Evolutionary conservation across 53 echinoderm and acorn worm species (phyloP), one percentile per base, ranked within the genome.

Genomic region (Paracentrotus lividus): DNA sequence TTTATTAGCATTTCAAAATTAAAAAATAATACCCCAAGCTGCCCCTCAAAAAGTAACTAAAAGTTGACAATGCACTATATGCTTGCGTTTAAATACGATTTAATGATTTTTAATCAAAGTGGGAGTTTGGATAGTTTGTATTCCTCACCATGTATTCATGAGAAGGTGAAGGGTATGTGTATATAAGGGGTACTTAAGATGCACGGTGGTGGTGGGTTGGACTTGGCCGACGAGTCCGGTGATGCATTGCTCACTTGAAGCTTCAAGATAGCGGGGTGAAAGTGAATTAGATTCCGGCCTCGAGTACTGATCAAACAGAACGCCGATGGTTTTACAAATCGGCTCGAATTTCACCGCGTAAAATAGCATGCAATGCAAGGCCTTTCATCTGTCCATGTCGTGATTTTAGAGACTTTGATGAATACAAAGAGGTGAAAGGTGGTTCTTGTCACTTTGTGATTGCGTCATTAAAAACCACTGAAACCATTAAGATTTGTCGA

Each of bases 211-310:
- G 45, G 27, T 47, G 81, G 81, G 56, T 32, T 14, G 54, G 23
- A 13, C 57, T 27, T 24, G 56, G 56, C 18, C 33, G 86, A 34
- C 34, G 27, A 34, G 36, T 10, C 54, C 18, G 54, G 34, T 86
- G 86, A 86, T 86, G 86, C 86, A 86, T 56, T 86, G 86, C 86
- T 1, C 55, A 54, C 86, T 86, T 86, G 55, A 86, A 55, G 55
- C 86, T 86, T 56, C 86, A 86, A 86, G 53, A 86, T 47, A 36
- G 24, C 56, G 55, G 61, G 56, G 53, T 36, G 54, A 86, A 56
- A 86, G 86, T 86, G 86, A 86, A 86, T 86, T 86, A 86, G 86
- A 56, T 56, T 86, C 86, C 27, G 21, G 53, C 56, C 86, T 86
- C 86, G 27, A 86, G 86, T 47, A 55, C 54, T 56, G 86, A 86